Conservation (phyloP, 1,140 invertebrate species). For the Bombus superbus region DNA sequence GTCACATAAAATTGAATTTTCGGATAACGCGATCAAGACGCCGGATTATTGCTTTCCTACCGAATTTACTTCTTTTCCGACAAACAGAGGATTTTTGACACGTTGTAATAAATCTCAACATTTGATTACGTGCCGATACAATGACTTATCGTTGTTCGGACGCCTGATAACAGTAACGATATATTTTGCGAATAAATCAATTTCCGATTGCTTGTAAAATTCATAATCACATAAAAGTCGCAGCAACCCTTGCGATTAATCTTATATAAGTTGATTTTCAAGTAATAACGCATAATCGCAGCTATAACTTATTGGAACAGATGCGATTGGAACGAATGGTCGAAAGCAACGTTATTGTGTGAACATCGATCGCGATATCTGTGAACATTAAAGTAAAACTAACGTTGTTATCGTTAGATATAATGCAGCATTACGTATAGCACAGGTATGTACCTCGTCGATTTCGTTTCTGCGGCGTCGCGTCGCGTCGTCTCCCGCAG, state of each 20-base stretch:
- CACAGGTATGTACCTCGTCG: neutral
- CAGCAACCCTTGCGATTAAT: neutral
- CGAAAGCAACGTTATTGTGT: no score
- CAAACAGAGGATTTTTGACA: neutral
- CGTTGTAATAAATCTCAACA: neutral
- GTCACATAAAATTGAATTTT: constrained; percentile 50
- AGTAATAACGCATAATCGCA: neutral
- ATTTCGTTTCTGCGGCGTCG: constrained; percentile 44
- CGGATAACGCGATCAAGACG: neutral
- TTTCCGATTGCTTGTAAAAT: neutral
- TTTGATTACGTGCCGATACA: neutral
- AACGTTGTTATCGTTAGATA: no score
- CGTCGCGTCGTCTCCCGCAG: constrained; percentile 48
- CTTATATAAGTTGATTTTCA: neutral
- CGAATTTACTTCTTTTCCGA: neutral
- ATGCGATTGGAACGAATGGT: no score
- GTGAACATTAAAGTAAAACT: no score
- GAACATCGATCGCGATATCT: no score
- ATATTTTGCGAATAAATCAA: neutral
- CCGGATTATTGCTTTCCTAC: neutral
- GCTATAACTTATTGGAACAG: no score
- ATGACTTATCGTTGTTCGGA: neutral
- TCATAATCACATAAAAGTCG: neutral
- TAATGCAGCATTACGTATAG: neutral
- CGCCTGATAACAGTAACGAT: neutral